These are phyloP conservation scores for Sialis lutaria DNA, from an alignment of 2,888 invertebrate genomes.

Conservation along the genomic window DNA sequence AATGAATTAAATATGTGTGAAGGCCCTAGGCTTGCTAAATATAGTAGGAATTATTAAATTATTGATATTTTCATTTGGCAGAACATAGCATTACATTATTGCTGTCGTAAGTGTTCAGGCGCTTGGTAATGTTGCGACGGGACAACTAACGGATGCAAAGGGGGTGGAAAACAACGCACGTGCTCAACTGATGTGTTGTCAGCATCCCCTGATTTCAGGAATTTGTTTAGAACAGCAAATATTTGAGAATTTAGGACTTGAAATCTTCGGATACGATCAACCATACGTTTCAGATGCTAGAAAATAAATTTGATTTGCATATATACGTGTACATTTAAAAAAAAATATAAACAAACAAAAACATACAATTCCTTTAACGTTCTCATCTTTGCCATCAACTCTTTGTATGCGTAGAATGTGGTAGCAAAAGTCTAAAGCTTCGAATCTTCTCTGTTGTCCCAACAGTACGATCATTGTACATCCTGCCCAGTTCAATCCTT, in stretches of 20 bases:
- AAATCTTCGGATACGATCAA: constrained; percentile 91
- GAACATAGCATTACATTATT: background rate
- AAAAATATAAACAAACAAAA: background rate
- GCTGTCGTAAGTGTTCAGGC: constrained; percentile 35
- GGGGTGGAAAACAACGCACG: constrained; percentile 92
- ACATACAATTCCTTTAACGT: constrained; percentile 88
- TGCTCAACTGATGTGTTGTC: constrained; percentile 85
- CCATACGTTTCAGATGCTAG: constrained; percentile 89
- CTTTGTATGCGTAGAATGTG: constrained; percentile 90
- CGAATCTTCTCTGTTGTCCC: constrained; percentile 90
- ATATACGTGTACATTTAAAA: constrained; percentile 1
- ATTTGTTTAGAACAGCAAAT: constrained; percentile 88
- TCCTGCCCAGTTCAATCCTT: constrained; percentile 97
- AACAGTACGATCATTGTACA: constrained; percentile 90
- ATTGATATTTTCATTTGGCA: no score
- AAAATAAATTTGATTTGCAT: constrained; percentile 15
- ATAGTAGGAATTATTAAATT: no score
- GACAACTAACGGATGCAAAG: constrained; percentile 58
- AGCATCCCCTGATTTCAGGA: constrained; percentile 69
- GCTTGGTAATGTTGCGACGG: constrained; percentile 37
- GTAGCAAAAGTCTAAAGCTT: constrained; percentile 96
- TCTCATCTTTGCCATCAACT: constrained; percentile 90
- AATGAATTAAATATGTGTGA: no score
- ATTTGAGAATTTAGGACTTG: constrained; percentile 98
- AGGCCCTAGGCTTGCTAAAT: no score